Percentiles rank a stretch among this genome's conserved stretches.
Conservation (phyloP, 2,113 vertebrate genomes). For the Acanthochromis polyacanthus region DNA sequence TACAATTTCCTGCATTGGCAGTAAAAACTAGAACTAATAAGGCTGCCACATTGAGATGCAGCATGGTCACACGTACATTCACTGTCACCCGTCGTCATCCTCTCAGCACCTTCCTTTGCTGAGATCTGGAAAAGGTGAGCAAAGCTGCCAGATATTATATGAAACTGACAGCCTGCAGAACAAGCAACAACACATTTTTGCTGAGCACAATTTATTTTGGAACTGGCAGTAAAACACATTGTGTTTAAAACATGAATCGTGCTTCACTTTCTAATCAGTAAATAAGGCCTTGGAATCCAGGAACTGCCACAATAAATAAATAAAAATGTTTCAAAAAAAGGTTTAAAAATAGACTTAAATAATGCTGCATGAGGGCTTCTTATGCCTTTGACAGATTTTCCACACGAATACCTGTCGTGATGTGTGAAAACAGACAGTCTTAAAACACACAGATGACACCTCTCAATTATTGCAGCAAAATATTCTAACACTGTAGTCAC, state of each 20-base stretch:
- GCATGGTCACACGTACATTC: slow-evolving; percentile 2
- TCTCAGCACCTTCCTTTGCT: neutral
- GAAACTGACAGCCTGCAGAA: neutral
- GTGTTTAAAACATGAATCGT: neutral
- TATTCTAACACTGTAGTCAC: no score
- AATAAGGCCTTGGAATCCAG: neutral
- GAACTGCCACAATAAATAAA: neutral
- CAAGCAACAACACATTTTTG: neutral
- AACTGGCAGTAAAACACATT: neutral
- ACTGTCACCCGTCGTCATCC: neutral
- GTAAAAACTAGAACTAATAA: neutral
- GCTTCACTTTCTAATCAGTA: neutral
- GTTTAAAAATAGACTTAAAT: slow-evolving; percentile 7
- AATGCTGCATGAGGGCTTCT: neutral
- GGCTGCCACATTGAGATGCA: neutral
- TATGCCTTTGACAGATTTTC: neutral
- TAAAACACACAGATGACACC: no score
- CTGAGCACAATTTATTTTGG: neutral
- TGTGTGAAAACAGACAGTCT: neutral
- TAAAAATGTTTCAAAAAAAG: neutral
- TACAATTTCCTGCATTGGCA: neutral
- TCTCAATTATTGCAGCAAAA: no score
- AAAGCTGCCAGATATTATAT: neutral
- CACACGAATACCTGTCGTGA: neutral
- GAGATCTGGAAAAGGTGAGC: neutral